Percentiles rank a stretch among this genome's conserved stretches.
These are phyloP conservation scores for Sussaba pulchella DNA, from an alignment of 2,888 invertebrate genomes.

Conservation along the genomic window DNA sequence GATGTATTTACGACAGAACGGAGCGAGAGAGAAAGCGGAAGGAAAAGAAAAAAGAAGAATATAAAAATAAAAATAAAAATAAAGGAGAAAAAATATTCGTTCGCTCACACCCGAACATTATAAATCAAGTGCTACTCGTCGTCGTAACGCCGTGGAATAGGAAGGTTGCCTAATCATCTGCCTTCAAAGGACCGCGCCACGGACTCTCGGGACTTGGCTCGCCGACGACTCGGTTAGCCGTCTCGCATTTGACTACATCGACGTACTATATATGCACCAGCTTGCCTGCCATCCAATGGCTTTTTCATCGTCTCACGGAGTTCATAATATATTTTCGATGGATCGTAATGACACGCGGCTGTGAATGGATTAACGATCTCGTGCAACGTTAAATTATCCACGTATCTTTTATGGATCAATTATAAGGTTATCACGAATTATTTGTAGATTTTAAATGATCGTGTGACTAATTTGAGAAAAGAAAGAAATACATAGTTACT, in stretches of 20 bases:
- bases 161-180: conserved; percentile 64
- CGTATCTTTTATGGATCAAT: too few species aligned
- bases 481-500: too few species aligned
- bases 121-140: conserved; percentile 65
- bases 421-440: too few species aligned
- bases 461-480: too few species aligned
- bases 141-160: conserved; percentile 57
- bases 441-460: too few species aligned
- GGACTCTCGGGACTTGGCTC: background rate
- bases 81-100: conserved; percentile 39
- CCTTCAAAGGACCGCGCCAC: conserved; percentile 41
- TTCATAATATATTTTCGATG: too few species aligned
- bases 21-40: conserved; percentile 19
- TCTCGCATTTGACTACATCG: conserved; percentile 11
- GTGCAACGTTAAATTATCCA: too few species aligned
- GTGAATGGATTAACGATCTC: too few species aligned
- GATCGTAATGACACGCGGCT: too few species aligned
- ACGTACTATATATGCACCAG: background rate
- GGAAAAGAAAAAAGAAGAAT: too few species aligned
- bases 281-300: conserved; percentile 37
- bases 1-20: conserved; percentile 63
- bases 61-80: conserved; percentile 26
- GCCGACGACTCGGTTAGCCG: background rate
- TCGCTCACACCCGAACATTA: conserved; percentile 66
- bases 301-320: conserved; percentile 11